Conservation (phyloP, 1,140 invertebrate species). For the Proctacanthus coquilletti region DNA sequence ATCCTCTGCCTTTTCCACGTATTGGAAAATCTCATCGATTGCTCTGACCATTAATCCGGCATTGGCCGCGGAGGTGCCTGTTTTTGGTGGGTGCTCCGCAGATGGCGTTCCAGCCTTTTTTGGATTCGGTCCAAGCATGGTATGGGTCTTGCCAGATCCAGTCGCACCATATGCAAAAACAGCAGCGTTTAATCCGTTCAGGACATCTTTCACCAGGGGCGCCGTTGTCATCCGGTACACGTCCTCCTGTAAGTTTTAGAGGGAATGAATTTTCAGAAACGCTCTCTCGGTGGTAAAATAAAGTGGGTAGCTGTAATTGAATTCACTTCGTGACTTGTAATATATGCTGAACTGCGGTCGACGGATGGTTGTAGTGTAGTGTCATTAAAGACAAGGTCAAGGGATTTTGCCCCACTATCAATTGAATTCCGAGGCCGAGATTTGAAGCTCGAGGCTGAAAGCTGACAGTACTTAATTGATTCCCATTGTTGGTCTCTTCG, state of each 20-base stretch:
- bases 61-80: conserved; percentile 9
- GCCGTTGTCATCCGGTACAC: conserved; percentile 73
- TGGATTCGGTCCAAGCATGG: conserved; percentile 25
- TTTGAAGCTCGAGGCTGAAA: too few species aligned
- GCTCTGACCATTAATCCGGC: conserved; percentile 25
- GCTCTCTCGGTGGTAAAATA: too few species aligned
- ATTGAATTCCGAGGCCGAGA: too few species aligned
- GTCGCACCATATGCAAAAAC: conserved; percentile 78
- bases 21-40: conserved; percentile 26
- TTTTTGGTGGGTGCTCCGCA: conserved; percentile 9
- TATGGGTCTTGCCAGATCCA: conserved; percentile 27
- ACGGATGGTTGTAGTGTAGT: too few species aligned
- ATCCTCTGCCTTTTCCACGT: conserved; percentile 19
- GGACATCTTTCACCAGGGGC: conserved; percentile 71
- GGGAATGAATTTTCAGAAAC: too few species aligned
- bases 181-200: conserved; percentile 86
- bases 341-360: too few species aligned
- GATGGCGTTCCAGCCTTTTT: conserved; percentile 16
- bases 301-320: too few species aligned
- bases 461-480: too few species aligned
- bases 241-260: conserved; percentile 42
- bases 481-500: too few species aligned
- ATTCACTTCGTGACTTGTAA: too few species aligned
- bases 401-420: too few species aligned
- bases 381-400: too few species aligned